Conservation (phyloP, 2,888 invertebrate species). For the Ganaspis brasiliensis region DNA sequence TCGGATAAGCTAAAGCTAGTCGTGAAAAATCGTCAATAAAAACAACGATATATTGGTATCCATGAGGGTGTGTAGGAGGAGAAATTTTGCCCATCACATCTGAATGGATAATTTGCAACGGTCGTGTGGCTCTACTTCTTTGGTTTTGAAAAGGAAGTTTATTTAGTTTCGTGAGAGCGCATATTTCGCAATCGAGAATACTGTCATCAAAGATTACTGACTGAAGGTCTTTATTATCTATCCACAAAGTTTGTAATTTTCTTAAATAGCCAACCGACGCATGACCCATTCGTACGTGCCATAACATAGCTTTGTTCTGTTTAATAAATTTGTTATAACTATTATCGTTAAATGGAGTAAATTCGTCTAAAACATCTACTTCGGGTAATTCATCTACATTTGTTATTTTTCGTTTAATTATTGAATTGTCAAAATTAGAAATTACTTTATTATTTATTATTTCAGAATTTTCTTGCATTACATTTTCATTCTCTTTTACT, state of each 20-base stretch:
- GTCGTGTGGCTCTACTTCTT: slow-evolving; percentile 39
- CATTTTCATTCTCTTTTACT: neutral
- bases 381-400: neutral
- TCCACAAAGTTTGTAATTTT: slow-evolving; percentile 27
- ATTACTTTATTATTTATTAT: neutral
- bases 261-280: slow-evolving; percentile 47
- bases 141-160: slow-evolving; percentile 54
- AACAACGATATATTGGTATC: slow-evolving; percentile 45
- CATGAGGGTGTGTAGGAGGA: neutral
- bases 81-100: too few species aligned
- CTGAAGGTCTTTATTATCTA: slow-evolving; percentile 41
- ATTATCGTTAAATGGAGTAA: neutral
- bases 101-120: too few species aligned
- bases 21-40: too few species aligned
- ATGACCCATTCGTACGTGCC: too few species aligned
- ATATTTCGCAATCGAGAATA: slow-evolving; percentile 37
- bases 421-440: neutral
- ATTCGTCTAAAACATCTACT: slow-evolving; percentile 17
- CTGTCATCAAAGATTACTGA: slow-evolving; percentile 53
- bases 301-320: too few species aligned
- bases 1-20: slow-evolving; percentile 53
- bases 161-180: slow-evolving; percentile 55
- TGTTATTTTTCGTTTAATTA: neutral
- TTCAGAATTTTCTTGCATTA: neutral
- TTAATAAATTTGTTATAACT: neutral